Evolutionary conservation across 2,888 invertebrate genomes (phyloP), one percentile per base, ranked within the genome.

Genomic region (Prosopocoilus inquinatus): DNA sequence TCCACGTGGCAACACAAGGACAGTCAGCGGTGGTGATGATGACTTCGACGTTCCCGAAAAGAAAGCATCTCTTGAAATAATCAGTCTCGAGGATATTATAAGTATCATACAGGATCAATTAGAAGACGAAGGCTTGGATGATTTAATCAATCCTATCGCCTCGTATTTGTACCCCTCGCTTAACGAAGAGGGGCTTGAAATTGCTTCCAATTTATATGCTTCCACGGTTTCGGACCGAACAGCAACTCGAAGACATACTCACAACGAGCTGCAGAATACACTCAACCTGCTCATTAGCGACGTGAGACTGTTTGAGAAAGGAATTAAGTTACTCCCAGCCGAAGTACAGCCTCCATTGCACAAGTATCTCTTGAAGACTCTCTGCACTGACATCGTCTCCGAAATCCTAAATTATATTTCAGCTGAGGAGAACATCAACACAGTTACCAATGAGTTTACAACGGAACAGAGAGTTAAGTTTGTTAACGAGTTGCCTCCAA

Each of bases 331-430:
- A 9, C 80, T 90, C 11, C 79, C 87, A 1, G 69, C 77, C 45
- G 84, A 84, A 57, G 80, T 84, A 16, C 91, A 92, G 75, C 60
- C 78, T 0, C 86, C 86, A 58, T 79, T 95, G 62, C 80, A 84
- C 0, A 94, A 92, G 75, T 94, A 96, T 78, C 79, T 96, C 41
- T 76, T 96, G 32, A 93, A 92, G 76, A 87, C 92, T 0, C 78
- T 93, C 44, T 91, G 93, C 44, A 84, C 89, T 28, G 96, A 96
- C 69, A 84, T 94, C 54, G 82, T 88, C 11, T 89, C 88, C 55
- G 88, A 91, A 67, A 82, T 94, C 49, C 84, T 92, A 59, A 84
- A 86, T 66, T 90, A 93, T 75, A 83, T 91, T 48, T 89, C 91
- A 0, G 84, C 84, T 64, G 91, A 92, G 73, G 86, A 85, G 65